Percentiles rank a stretch among this genome's conserved stretches.
Evolutionary conservation across 1,140 invertebrate genomes (phyloP).

Genomic region (Penaeus indicus): DNA sequence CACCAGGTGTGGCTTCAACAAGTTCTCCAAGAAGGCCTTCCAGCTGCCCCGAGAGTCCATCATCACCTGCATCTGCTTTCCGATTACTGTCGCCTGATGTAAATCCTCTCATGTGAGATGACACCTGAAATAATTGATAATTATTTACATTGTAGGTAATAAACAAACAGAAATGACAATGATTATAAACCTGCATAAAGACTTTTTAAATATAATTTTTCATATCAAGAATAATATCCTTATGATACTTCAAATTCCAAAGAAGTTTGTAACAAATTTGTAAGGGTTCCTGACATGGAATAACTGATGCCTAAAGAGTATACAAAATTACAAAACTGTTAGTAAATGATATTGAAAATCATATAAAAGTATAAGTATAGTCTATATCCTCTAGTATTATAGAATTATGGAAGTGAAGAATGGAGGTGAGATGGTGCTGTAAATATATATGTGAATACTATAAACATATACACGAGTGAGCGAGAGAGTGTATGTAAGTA

Average conservation of each 20-base stretch:
- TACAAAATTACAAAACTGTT: background rate
- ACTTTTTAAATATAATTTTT: no score
- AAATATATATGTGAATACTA: no score
- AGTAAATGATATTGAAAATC: background rate
- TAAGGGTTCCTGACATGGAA: background rate
- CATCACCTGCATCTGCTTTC: slow-evolving; percentile 41
- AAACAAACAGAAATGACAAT: no score
- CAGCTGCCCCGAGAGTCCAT: slow-evolving; percentile 46
- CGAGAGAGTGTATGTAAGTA: no score
- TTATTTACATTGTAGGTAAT: no score
- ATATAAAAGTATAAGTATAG: background rate
- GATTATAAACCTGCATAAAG: no score
- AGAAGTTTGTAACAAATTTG: background rate
- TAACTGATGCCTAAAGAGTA: slow-evolving; percentile 16
- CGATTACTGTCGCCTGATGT: slow-evolving; percentile 39
- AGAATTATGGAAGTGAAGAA: no score
- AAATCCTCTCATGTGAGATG: slow-evolving; percentile 54
- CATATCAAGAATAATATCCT: no score
- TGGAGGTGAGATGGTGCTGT: no score
- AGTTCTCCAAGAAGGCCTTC: slow-evolving; percentile 57
- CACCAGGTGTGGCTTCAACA: slow-evolving; percentile 50
- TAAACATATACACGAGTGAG: background rate
- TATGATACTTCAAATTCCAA: no score
- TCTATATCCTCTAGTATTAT: no score
- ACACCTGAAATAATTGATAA: slow-evolving; percentile 33